Evolutionary conservation across 2,888 invertebrate species (phyloP), one percentile per base, ranked within the genome.

Genomic region (Limulus polyphemus): DNA sequence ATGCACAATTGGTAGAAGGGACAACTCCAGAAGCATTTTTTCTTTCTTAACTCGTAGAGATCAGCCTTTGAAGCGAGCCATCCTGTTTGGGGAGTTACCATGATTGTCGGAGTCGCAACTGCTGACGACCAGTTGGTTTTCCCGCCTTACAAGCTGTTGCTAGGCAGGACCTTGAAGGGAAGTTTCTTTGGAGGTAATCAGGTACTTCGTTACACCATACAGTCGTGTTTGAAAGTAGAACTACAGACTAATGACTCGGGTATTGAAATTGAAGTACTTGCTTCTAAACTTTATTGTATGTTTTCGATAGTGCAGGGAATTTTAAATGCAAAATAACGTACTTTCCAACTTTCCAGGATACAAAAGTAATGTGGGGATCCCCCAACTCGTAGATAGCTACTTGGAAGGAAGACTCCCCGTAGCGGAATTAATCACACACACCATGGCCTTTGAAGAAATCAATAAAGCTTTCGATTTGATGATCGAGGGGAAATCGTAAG

Each of bases 21-120:
- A 13, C 11, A 13, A 10, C 14, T 9, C n/a, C 16, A 32, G 13
- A 11, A 13, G 14, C 46, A 16, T 32, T 49, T 52, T 14, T 16
- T 32, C 7, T 32, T 32, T 32, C 32, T 32, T 32, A 32, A 32
- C 1, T 59, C n/a, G 9, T 14, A 63, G 63, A 58, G 60, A 14
- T 47, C 60, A 58, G 63, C 63, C 9, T 63, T 63, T 11, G 56
- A 16, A 12, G 57, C 63, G 12, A 57, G 61, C 52, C 64, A 64
- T 17, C 64, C 58, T 5, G 9, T 16, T 0, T 64, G 64, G 64
- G 64, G 64, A 10, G 58, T 61, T 46, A 58, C 62, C 0, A 56
- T 64, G 4, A 55, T 64, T 14, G 60, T 64, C 12, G 64, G 64
- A 1, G 46, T 61, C 10, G 9, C 59, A 12, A 46, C 56, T n/a